Conservation (phyloP, 2,888 invertebrate species). For the Pyralis farinalis region DNA sequence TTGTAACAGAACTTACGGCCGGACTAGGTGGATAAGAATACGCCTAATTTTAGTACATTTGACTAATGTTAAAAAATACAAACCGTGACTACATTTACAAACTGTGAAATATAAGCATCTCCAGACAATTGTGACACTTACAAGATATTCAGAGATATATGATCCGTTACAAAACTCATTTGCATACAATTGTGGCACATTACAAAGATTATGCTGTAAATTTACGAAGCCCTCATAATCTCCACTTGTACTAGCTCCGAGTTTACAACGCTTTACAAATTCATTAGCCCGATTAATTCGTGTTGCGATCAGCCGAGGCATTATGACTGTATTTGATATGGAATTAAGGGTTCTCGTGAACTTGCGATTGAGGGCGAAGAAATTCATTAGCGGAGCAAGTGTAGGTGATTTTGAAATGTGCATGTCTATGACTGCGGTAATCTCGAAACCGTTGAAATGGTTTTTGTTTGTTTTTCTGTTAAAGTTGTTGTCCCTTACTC, state of each 20-base stretch:
- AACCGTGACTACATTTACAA: no score
- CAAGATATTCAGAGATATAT: not conserved
- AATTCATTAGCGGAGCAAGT: no score
- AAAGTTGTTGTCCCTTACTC: no score
- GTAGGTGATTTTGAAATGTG: not conserved
- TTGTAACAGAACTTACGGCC: no score
- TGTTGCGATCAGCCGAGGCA: conserved; percentile 23
- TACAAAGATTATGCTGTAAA: conserved; percentile 5
- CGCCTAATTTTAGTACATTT: no score
- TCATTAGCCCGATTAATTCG: conserved; percentile 30
- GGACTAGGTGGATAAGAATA: no score
- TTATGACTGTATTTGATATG: conserved; percentile 23
- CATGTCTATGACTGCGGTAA: no score
- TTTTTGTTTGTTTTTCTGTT: no score
- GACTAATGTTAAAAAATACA: no score
- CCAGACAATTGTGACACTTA: not conserved
- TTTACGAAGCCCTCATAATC: conserved; percentile 9
- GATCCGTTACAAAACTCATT: not conserved
- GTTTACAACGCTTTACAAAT: conserved; percentile 26
- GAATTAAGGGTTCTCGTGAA: not conserved
- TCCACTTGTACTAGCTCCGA: conserved; percentile 4
- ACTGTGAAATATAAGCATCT: no score
- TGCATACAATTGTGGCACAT: not conserved
- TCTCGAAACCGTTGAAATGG: no score
- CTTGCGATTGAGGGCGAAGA: not conserved